phyloP scores from a whole-genome alignment of 2,113 vertebrate genomes.

The Bufo gargarizans region DNA sequence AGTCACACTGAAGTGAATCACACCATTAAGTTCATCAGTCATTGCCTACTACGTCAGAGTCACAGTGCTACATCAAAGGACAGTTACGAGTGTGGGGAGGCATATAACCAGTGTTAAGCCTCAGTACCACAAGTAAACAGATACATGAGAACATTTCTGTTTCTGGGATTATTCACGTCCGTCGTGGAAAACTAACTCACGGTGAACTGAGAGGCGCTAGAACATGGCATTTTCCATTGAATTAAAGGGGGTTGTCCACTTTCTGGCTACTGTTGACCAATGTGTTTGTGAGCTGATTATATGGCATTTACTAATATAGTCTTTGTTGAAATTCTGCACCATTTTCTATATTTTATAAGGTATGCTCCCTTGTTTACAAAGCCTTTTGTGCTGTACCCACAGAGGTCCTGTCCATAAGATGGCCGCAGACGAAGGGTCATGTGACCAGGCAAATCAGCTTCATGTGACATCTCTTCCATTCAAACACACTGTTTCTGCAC shows the following conservation, averaged over 20 bases:
- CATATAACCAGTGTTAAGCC: slow-evolving; percentile 23
- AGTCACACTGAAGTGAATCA: slow-evolving; percentile 40
- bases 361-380: no score
- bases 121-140: slow-evolving; percentile 49
- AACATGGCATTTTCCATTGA: slow-evolving; percentile 16
- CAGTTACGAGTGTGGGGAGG: slow-evolving; percentile 10
- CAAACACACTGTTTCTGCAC: no score
- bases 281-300: no score
- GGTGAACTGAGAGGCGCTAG: not conserved
- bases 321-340: no score
- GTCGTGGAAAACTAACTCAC: slow-evolving; percentile 11
- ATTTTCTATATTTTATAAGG: no score
- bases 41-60: slow-evolving; percentile 13
- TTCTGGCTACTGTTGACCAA: no score
- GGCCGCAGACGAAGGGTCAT: no score
- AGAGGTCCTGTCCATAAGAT: no score
- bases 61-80: slow-evolving; percentile 25
- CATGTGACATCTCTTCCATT: no score
- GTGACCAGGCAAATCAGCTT: no score
- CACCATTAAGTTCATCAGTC: slow-evolving; percentile 37
- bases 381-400: no score
- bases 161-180: slow-evolving; percentile 2
- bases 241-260: not conserved
- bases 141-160: slow-evolving; percentile 22
- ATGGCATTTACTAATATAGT: no score